Evolutionary conservation across 2,797 vertebrate species (phyloP), one percentile per base, ranked within the genome.

Genomic region (Scolopax bukidnonensis): DNA sequence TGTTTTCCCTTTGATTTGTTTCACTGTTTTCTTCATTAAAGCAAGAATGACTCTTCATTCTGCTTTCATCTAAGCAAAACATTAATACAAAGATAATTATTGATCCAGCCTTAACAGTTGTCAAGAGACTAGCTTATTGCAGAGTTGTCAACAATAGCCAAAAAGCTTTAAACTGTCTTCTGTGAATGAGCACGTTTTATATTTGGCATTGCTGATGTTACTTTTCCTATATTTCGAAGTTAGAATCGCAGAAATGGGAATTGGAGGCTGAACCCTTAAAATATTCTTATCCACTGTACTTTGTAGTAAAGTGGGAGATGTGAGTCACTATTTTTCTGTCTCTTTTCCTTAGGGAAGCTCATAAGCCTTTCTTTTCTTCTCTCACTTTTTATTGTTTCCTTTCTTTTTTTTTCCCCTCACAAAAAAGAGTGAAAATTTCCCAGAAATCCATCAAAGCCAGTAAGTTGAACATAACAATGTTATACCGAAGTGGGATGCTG

Each of bases 61-160:
- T 93, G 32, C 43, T 94, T 95, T 20, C 28, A 69, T 79, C 56
- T 70, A 76, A 79, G 48, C 36, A 76, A 74, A 82, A 14, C 21
- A 23, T 84, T 84, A 73, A 30, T 47, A 54, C 36, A 84, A 88
- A 86, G 16, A 36, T 53, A 94, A 84, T 94, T 93, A 87, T 82
- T 67, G 86, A 97, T 93, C 70, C 19, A 47, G 3, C 3, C 17
- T 20, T 88, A 70, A 43, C 6, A 48, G 59, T 27, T 89, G 54
- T 30, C 43, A 59, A 19, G 10, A 54, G 27, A 90, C 67, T 54
- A 40, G 16, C 38, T 94, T 59, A 23, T 78, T 88, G 27, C 18
- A 24, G 47, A 89, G 9, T 19, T 94, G 74, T 70, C 43, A 93
- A 88, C 45, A 54, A 63, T 27, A 88, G 45, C 32, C 1, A 5